Conservation (phyloP, 2,797 vertebrate species). For the Oreochromis mossambicus region DNA sequence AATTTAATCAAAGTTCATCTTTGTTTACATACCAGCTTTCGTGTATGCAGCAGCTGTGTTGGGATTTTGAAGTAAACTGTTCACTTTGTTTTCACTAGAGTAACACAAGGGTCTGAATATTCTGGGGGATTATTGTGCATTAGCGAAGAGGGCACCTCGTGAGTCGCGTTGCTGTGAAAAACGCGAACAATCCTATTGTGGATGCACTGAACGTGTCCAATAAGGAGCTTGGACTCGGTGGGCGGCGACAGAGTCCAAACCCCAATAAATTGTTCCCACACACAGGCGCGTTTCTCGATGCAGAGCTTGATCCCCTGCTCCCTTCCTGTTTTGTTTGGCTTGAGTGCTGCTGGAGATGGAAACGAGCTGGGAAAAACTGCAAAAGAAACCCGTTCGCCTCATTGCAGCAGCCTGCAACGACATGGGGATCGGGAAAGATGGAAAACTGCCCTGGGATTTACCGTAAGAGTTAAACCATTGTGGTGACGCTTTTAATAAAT, state of each 20-base stretch:
- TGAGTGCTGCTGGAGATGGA: constrained; percentile 18
- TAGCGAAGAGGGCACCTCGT: not conserved
- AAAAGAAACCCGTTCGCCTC: constrained; percentile 68
- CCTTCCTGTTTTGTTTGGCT: not conserved
- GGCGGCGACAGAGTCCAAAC: constrained; percentile 14
- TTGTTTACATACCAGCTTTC: not conserved
- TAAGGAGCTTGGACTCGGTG: not conserved
- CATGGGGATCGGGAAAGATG: constrained; percentile 77
- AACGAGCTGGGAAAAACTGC: not conserved
- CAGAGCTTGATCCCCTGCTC: not conserved
- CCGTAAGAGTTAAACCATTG: constrained; percentile 68
- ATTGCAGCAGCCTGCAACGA: constrained; percentile 72
- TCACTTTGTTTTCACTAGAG: not conserved
- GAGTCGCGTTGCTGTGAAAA: not conserved
- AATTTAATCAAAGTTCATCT: not conserved
- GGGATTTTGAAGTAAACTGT: not conserved
- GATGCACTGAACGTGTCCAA: not conserved
- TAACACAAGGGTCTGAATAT: not conserved
- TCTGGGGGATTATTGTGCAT: not conserved
- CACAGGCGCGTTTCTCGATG: not conserved
- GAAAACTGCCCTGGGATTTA: constrained; percentile 75
- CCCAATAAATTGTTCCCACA: not conserved
- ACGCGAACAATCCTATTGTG: not conserved
- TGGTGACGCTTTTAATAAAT: rapidly evolving
- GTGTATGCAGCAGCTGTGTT: not conserved